Conservation (phyloP, 2,888 invertebrate species). For the Deroplatys truncata region DNA sequence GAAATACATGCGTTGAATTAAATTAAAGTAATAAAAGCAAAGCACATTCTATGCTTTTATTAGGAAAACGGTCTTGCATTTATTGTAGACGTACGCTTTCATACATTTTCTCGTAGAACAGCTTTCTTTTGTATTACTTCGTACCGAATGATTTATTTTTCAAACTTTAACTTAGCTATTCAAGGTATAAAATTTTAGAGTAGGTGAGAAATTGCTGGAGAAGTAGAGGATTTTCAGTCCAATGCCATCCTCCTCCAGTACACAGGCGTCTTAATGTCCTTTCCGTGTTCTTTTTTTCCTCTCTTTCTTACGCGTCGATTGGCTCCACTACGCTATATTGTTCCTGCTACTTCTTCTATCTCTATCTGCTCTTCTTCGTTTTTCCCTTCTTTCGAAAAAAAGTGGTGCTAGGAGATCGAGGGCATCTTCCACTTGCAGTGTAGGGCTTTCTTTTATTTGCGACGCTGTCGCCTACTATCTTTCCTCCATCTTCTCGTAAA, state of each 20-base stretch:
- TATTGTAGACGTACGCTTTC: too few relatives aligned
- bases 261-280: conserved; percentile 20
- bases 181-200: not conserved
- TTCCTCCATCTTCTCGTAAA: not conserved
- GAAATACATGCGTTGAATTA: too few relatives aligned
- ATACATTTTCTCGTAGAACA: too few relatives aligned
- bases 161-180: too few relatives aligned
- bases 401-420: not conserved
- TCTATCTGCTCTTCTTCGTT: not conserved
- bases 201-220: not conserved
- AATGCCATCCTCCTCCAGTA: not conserved
- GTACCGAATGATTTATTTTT: too few relatives aligned
- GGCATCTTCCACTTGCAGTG: not conserved
- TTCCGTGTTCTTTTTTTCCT: conserved; percentile 21
- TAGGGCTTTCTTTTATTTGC: not conserved
- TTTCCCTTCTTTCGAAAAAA: not conserved
- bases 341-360: not conserved
- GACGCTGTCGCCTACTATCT: not conserved
- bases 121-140: too few relatives aligned
- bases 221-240: not conserved
- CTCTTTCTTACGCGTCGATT: conserved; percentile 13
- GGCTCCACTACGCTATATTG: conserved; percentile 16
- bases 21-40: too few relatives aligned
- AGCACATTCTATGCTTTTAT: too few relatives aligned
- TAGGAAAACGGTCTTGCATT: too few relatives aligned